Percentiles rank a stretch among this genome's conserved stretches.
phyloP scores from a whole-genome alignment of 2,113 vertebrate species.

The Furnarius figulus region DNA sequence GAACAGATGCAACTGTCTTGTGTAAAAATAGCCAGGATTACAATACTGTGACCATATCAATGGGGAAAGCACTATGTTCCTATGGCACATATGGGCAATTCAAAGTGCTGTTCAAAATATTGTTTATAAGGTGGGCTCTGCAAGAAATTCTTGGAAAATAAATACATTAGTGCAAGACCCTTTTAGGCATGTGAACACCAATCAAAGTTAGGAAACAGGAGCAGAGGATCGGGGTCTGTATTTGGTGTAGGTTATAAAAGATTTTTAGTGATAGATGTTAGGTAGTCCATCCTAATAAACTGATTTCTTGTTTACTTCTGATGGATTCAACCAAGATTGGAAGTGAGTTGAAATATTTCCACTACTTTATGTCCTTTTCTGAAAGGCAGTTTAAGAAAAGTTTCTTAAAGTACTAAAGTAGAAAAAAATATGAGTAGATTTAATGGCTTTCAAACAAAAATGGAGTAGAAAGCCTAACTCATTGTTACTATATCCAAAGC shows the following conservation, averaged over 20 bases:
- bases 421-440: slow-evolving; percentile 26
- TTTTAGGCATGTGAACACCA: background rate
- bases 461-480: slow-evolving; percentile 16
- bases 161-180: background rate
- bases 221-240: background rate
- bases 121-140: background rate
- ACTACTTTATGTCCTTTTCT: background rate
- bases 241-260: background rate
- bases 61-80: background rate
- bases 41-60: background rate
- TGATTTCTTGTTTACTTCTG: slow-evolving; percentile 27
- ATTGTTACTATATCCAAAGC: slow-evolving; percentile 62
- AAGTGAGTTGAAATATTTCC: slow-evolving; percentile 45
- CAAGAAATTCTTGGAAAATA: background rate
- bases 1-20: background rate
- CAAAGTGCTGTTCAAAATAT: background rate
- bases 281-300: background rate
- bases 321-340: slow-evolving; percentile 31
- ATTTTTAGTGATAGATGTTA: background rate
- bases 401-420: background rate
- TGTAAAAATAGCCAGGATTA: background rate
- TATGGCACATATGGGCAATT: background rate
- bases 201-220: background rate
- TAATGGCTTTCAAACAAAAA: slow-evolving; percentile 34
- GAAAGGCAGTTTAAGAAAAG: slow-evolving; percentile 50